Evolutionary conservation across 2,888 invertebrate genomes (phyloP), one percentile per base, ranked within the genome.

Genomic region (Syrista parreyssii): DNA sequence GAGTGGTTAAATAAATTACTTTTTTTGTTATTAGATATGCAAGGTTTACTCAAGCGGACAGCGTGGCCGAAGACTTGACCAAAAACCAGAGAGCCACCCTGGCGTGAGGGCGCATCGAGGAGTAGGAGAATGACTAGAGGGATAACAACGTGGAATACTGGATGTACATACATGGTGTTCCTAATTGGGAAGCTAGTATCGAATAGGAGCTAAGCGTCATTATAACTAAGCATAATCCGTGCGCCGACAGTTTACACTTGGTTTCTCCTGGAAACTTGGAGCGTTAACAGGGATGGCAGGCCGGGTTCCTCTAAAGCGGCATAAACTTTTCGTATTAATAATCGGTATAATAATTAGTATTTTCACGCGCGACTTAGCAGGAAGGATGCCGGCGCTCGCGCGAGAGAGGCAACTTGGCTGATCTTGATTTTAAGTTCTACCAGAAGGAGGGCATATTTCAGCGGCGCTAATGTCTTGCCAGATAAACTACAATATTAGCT

Each of bases 61-160:
- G 93, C 75, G 89, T 93, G n/a, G 87, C 93, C 3, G 93, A 94
- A 82, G 93, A 94, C 78, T 90, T 92, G 82, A 84, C 92, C 73
- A 89, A 93, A 81, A 92, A 92, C 12, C 90, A 94, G 84, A 92
- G 93, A 82, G 93, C 94, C 31, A 95, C 95, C 0, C 89, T 95
- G 81, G 95, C 95, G 55, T 83, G 71, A 30, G 23, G 6, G 55
- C 23, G 9, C 75, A 30, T 11, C 68, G 68, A 68, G 73, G 73
- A 68, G 30, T 15, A 55, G 11, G 33, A 30, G 33, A 30, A 71
- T 71, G 33, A 71, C 15, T 71, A 11, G 55, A 55, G 55, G 55
- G 55, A 55, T 55, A 55, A 55, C 55, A 55, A 23, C 55, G 55
- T 55, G 23, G 55, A 23, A 55, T 55, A 55, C 55, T 55, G 55